Evolutionary conservation across 2,888 invertebrate species (phyloP).

Genomic region (Philhelius pedissequus): DNA sequence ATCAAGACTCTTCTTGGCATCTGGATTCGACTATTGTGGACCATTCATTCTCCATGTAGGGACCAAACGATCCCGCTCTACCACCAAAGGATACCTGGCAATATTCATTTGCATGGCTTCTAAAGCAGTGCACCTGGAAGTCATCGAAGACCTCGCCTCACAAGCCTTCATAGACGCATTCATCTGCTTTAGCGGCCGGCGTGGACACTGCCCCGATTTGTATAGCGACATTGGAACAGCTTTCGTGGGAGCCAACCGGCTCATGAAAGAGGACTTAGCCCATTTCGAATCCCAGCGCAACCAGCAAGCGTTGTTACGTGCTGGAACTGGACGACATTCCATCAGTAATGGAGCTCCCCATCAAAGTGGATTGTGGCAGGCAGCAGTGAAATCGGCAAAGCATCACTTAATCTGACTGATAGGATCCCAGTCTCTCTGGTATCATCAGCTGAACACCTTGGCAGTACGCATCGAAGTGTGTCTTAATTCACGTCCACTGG

Average conservation of each 20-base stretch:
- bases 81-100: not conserved
- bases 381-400: not conserved
- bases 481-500: not conserved
- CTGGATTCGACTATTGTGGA: no score
- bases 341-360: no score
- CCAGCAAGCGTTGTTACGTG: no score
- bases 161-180: conserved; percentile 19
- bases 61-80: not conserved
- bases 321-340: no score
- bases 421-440: not conserved
- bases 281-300: no score
- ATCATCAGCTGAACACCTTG: not conserved
- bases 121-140: not conserved
- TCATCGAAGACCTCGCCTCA: no score
- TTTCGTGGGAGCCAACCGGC: not conserved
- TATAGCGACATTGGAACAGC: conserved; percentile 29
- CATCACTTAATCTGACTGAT: not conserved
- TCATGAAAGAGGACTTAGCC: no score
- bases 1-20: not conserved
- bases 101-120: not conserved
- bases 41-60: not conserved
- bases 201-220: conserved; percentile 13
- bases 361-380: no score
- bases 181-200: not conserved
- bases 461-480: not conserved